Percentiles rank a stretch among this genome's conserved stretches.
Conservation (phyloP, 2,797 vertebrate genomes). For the Ara ararauna region DNA sequence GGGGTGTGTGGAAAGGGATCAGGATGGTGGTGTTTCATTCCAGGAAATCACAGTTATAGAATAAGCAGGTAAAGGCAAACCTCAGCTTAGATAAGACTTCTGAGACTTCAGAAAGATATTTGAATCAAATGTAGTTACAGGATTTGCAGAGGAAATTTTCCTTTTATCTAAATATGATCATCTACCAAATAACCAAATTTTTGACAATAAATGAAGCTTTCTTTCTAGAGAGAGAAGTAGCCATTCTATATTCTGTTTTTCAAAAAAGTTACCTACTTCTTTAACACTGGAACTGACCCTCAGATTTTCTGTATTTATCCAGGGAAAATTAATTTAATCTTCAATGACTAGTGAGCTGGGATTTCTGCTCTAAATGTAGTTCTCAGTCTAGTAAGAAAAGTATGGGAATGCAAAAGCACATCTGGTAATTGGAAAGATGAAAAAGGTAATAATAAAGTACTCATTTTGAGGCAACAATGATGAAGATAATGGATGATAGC, state of each 20-base stretch:
- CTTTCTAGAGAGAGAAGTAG: background rate
- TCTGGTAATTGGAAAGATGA: slow-evolving; percentile 78
- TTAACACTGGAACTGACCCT: background rate
- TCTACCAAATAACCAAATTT: background rate
- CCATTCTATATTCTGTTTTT: slow-evolving; percentile 3
- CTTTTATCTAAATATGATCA: background rate
- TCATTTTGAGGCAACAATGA: slow-evolving; percentile 71
- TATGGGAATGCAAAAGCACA: slow-evolving; percentile 66
- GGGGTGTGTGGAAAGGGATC: background rate
- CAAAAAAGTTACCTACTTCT: background rate
- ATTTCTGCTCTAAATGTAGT: slow-evolving; percentile 49
- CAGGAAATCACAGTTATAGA: background rate
- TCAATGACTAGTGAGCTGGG: slow-evolving; percentile 48
- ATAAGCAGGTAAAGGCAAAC: background rate
- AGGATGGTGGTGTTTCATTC: background rate
- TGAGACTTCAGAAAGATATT: background rate
- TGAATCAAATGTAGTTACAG: background rate
- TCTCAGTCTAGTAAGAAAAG: slow-evolving; percentile 41
- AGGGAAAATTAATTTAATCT: slow-evolving; percentile 42
- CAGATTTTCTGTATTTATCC: slow-evolving; percentile 9
- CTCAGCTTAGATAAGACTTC: background rate
- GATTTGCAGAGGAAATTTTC: background rate
- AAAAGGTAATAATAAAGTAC: slow-evolving; percentile 74
- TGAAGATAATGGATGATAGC: slow-evolving; percentile 76
- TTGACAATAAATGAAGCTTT: background rate